Evolutionary conservation across 2,113 vertebrate species (phyloP).

Genomic region (Falcunculus frontatus): DNA sequence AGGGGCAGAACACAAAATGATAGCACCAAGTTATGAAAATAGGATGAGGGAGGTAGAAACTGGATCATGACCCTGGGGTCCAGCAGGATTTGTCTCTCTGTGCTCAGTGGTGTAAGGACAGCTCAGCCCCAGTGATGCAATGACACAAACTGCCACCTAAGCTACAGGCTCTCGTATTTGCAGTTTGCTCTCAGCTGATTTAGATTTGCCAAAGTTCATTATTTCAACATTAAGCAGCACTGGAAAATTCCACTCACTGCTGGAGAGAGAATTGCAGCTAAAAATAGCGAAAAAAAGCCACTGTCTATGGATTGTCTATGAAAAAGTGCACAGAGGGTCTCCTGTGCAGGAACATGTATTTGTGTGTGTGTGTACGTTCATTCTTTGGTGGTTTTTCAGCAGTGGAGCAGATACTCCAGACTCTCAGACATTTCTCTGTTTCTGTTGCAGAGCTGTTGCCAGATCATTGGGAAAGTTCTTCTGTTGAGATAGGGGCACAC

Average conservation of each 20-base stretch:
- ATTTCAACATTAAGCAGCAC: slow-evolving; percentile 41
- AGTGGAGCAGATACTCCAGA: not conserved
- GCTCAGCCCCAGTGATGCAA: not conserved
- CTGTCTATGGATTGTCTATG: not conserved
- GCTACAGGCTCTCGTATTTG: not conserved
- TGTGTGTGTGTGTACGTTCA: not conserved
- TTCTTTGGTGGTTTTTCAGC: not conserved
- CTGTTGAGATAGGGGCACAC: not conserved
- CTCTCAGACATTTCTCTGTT: slow-evolving; percentile 23
- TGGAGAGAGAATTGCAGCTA: not conserved
- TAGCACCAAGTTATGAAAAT: not conserved
- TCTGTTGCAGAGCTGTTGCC: slow-evolving; percentile 19
- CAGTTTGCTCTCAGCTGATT: slow-evolving; percentile 21
- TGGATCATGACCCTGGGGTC: not conserved
- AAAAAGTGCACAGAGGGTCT: not conserved
- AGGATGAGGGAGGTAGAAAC: not conserved
- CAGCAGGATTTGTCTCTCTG: not conserved
- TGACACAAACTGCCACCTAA: not conserved
- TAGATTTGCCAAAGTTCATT: slow-evolving; percentile 53
- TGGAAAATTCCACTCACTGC: slow-evolving; percentile 49
- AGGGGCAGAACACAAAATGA: not conserved
- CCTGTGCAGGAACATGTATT: not conserved
- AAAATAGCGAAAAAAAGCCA: not conserved
- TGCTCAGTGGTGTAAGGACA: not conserved
- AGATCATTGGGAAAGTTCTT: slow-evolving; percentile 40